phyloP scores from a whole-genome alignment of 2,888 invertebrate species.

The Megalurothrips usitatus region DNA sequence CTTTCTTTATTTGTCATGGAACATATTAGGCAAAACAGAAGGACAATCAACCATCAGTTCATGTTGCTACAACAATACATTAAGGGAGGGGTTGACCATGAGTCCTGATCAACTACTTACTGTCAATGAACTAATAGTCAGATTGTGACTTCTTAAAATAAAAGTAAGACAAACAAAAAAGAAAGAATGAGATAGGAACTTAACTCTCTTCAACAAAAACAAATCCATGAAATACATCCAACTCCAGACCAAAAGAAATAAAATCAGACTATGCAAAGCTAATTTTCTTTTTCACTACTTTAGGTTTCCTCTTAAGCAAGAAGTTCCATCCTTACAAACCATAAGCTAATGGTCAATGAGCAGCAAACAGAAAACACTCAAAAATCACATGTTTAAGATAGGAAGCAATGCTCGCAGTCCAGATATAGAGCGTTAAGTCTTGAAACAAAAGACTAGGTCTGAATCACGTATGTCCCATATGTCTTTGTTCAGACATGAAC shows the following conservation, averaged over 20 bases:
- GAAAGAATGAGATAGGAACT: slow-evolving; percentile 8
- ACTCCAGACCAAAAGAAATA: slow-evolving; percentile 5
- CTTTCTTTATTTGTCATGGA: background rate
- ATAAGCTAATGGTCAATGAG: background rate
- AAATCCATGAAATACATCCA: background rate
- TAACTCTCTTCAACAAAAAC: background rate
- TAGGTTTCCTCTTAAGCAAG: background rate
- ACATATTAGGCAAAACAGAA: background rate
- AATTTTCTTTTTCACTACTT: background rate
- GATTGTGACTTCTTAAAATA: no score
- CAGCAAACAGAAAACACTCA: slow-evolving; percentile 12
- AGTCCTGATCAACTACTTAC: no score
- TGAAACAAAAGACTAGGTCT: slow-evolving; percentile 23
- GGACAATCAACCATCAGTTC: background rate
- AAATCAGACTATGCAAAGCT: slow-evolving; percentile 12
- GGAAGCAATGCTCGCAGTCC: slow-evolving; percentile 11
- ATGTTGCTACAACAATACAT: background rate
- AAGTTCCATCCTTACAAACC: background rate
- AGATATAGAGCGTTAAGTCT: slow-evolving; percentile 10
- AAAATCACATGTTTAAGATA: slow-evolving; percentile 13
- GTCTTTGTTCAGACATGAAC: background rate
- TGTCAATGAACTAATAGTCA: no score
- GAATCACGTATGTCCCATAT: slow-evolving; percentile 4
- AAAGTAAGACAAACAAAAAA: background rate
- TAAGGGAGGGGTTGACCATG: no score